Conservation (phyloP, 2,113 vertebrate species). For the Coracopsis vasa region DNA sequence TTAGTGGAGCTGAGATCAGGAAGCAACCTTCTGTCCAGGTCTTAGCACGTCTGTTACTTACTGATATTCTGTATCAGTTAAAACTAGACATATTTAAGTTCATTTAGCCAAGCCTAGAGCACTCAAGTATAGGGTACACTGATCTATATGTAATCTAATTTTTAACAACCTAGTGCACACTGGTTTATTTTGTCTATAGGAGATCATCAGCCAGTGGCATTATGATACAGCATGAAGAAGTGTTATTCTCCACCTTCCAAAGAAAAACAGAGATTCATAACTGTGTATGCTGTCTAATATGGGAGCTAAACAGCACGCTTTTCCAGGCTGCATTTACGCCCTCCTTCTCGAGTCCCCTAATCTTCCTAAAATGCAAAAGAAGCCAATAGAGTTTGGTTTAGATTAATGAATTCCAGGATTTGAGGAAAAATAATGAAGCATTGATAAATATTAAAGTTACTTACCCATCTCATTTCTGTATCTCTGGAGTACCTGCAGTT, state of each 20-base stretch:
- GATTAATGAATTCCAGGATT: neutral
- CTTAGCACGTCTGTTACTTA: neutral
- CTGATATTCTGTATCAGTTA: neutral
- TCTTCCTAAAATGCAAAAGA: neutral
- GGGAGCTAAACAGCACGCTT: neutral
- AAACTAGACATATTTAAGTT: neutral
- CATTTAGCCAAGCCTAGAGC: neutral
- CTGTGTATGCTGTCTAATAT: neutral
- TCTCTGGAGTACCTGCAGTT: neutral
- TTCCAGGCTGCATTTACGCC: neutral
- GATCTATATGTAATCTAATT: neutral
- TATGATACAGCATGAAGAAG: neutral
- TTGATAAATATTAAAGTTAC: neutral
- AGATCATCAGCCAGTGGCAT: neutral
- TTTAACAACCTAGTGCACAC: neutral
- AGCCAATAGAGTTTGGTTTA: neutral
- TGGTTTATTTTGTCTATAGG: neutral
- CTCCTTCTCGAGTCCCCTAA: neutral
- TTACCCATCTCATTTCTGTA: neutral
- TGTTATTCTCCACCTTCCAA: neutral
- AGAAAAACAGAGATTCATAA: neutral
- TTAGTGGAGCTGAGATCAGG: neutral
- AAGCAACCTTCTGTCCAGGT: neutral
- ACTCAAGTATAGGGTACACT: neutral
- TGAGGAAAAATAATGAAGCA: neutral